Evolutionary conservation across 2,113 vertebrate genomes (phyloP), one percentile per base, ranked within the genome.

Genomic region (Bos indicus): DNA sequence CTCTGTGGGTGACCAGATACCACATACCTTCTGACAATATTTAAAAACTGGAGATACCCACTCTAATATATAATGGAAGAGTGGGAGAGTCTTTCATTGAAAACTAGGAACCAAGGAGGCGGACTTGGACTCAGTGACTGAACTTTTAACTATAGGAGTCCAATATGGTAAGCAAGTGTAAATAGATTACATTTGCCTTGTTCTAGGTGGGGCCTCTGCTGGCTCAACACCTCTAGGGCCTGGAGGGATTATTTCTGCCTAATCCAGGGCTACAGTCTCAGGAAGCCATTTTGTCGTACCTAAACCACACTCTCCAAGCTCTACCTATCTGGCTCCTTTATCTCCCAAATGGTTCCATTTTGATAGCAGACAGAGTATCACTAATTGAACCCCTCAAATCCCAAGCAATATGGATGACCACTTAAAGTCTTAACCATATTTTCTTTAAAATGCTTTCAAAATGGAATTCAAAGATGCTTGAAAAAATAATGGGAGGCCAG

Each of bases 401-500:
- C 30, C 54, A 87, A 82, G 89, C 16, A 82, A 80, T 43, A 88
- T 28, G 26, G 54, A 28, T 82, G 26, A 33, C 90, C 10, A 60
- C 30, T 43, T 8, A 60, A 46, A 60, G 52, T 84, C 83, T 95
- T 86, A 95, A 90, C 74, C 36, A 77, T 5, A 74, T 74, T 85
- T 94, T 89, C 51, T 78, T 87, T 74, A n/a, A 92, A 90, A 84
- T 84, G 7, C 19, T 88, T 94, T 94, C 48, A n/a, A 94, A 95
- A 91, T 95, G 54, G 90, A 96, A 95, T 64, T 93, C 40, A 88
- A 16, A 59, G 17, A 17, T 16, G 5, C 77, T 59, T 78, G 43
- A 96, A 67, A 95, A 80, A 12, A 91, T 48, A 54, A 89, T 40
- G 16, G 6, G 48, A 85, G 36, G 19, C 33, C 13, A 92, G 36